phyloP scores from a whole-genome alignment of 1,140 invertebrate species.

The Drosophila guanche region DNA sequence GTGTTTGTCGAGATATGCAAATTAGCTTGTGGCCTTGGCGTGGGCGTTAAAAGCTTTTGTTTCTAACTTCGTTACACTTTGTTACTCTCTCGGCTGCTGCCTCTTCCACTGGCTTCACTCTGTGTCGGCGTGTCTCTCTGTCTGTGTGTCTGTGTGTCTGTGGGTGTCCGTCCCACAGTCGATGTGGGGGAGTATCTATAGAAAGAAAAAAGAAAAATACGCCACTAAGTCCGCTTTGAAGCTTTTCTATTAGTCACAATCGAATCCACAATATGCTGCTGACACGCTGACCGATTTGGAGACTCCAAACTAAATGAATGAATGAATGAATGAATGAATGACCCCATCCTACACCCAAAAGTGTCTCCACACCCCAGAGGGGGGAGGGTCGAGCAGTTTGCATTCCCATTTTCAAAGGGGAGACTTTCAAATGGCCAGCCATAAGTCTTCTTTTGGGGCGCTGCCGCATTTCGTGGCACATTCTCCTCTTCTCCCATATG shows the following conservation, averaged over 20 bases:
- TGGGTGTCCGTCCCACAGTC: slow-evolving; percentile 31
- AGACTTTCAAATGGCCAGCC: slow-evolving; percentile 49
- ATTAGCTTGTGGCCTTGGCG: slow-evolving; percentile 77
- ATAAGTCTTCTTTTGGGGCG: slow-evolving; percentile 37
- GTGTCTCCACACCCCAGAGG: slow-evolving; percentile 13
- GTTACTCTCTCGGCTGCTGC: slow-evolving; percentile 49
- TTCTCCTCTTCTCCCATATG: slow-evolving; percentile 3
- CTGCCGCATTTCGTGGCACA: slow-evolving; percentile 33
- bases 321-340: slow-evolving; percentile 1
- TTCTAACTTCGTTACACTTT: slow-evolving; percentile 81
- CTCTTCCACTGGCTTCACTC: slow-evolving; percentile 1
- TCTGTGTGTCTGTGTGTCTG: slow-evolving; percentile 5
- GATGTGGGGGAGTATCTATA: slow-evolving; percentile 30
- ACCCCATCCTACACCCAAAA: background rate
- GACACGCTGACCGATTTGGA: slow-evolving; percentile 45
- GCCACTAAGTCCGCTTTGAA: slow-evolving; percentile 9
- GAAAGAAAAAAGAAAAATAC: slow-evolving; percentile 52
- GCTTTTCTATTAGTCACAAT: slow-evolving; percentile 62
- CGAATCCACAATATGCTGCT: slow-evolving; percentile 16
- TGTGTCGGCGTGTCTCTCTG: background rate
- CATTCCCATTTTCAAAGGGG: slow-evolving; percentile 14
- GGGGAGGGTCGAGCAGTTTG: background rate
- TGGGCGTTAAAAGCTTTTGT: slow-evolving; percentile 76
- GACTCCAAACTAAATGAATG: no score
- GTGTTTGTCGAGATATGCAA: slow-evolving; percentile 70